Conservation (phyloP, 2,888 invertebrate species). For the Frankliniella fusca region DNA sequence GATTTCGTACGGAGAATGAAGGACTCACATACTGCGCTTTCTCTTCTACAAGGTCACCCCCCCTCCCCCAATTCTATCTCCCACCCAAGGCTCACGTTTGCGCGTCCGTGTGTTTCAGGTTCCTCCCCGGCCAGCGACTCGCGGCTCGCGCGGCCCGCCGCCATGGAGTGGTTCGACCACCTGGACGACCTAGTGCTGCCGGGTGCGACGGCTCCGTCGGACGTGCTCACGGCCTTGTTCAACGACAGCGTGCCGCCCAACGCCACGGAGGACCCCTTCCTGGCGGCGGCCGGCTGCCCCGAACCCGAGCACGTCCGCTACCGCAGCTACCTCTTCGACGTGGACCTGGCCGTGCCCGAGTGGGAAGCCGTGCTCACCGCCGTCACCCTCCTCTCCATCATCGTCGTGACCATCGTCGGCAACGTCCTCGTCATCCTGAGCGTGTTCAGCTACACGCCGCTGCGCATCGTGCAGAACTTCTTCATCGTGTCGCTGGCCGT, state of each 20-base stretch:
- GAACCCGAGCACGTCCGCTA: not conserved
- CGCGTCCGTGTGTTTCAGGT: not conserved
- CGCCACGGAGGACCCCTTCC: not conserved
- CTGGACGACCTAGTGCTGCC: not conserved
- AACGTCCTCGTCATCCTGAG: conserved; percentile 90
- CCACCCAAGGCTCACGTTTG: too few relatives aligned
- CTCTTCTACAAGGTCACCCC: not conserved
- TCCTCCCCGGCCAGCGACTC: not conserved
- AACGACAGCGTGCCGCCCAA: not conserved
- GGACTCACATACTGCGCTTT: too few relatives aligned
- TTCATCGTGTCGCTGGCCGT: conserved; percentile 93
- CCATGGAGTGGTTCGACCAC: conserved; percentile 18
- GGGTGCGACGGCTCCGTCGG: not conserved
- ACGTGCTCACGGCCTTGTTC: not conserved
- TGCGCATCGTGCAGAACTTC: conserved; percentile 91
- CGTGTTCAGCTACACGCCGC: conserved; percentile 91
- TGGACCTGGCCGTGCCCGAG: conserved; percentile 61
- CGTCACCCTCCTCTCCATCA: conserved; percentile 76
- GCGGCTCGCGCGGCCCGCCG: not conserved
- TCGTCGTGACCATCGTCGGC: conserved; percentile 82
- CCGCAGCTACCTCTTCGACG: conserved; percentile 9
- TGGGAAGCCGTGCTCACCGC: conserved; percentile 81
- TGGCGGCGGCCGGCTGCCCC: not conserved
- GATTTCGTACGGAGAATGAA: too few relatives aligned
- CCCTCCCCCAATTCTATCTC: not conserved